Conservation (phyloP, 2,113 vertebrate genomes). For the Bettongia penicillata region DNA sequence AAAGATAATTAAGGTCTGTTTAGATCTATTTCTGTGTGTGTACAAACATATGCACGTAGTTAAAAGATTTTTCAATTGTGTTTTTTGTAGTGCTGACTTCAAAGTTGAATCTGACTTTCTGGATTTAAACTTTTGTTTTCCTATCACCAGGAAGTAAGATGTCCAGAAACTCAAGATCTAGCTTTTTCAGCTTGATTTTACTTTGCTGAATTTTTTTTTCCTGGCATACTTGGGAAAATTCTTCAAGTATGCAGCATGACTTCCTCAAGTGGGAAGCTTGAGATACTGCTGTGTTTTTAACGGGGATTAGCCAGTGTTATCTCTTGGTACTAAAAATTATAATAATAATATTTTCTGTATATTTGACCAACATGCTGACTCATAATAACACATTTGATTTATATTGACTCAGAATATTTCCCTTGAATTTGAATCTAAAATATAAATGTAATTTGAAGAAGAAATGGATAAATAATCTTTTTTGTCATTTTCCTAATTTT, state of each 20-base stretch:
- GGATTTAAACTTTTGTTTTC: conserved; percentile 74
- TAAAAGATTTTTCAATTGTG: conserved; percentile 77
- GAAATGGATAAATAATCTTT: conserved; percentile 55
- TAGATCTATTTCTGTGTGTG: conserved; percentile 79
- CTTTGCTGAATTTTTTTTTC: conserved; percentile 44
- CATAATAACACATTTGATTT: neutral
- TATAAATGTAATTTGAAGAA: conserved; percentile 49
- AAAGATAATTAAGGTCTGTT: conserved; percentile 76
- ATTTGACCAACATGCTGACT: conserved; percentile 43
- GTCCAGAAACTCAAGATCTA: conserved; percentile 68
- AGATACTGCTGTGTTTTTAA: conserved; percentile 20
- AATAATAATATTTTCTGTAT: conserved; percentile 23
- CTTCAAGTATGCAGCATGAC: conserved; percentile 31
- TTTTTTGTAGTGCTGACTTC: conserved; percentile 77
- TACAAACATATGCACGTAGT: conserved; percentile 76
- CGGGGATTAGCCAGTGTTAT: neutral
- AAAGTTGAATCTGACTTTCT: conserved; percentile 74
- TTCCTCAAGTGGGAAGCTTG: conserved; percentile 39
- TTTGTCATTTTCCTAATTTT: conserved; percentile 33
- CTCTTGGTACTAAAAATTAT: neutral
- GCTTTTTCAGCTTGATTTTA: conserved; percentile 57
- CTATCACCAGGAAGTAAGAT: conserved; percentile 68
- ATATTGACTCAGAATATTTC: neutral
- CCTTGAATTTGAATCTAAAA: conserved; percentile 38
- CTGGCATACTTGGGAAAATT: conserved; percentile 59